A percentile compares a stretch with the other conserved stretches of the same genome.
These are phyloP conservation scores for Salpingus planirostris DNA, from an alignment of 2,888 invertebrate species.

Conservation along the genomic window DNA sequence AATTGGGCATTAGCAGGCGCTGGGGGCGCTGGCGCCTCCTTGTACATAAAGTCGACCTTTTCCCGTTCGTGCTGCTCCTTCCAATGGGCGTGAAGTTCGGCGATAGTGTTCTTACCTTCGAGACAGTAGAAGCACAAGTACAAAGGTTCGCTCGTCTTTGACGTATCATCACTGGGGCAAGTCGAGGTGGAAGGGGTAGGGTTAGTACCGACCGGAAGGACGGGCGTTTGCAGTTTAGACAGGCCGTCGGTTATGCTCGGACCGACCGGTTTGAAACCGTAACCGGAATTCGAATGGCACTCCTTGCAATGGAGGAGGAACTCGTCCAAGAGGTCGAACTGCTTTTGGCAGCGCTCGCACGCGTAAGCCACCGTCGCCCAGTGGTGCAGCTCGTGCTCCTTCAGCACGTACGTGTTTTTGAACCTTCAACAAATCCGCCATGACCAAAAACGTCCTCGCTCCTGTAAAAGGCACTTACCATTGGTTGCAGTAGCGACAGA, in stretches of 20 bases:
- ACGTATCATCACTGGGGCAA: not conserved
- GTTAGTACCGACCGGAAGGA: not conserved
- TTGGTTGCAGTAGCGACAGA: not conserved
- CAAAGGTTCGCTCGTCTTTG: conserved; percentile 1
- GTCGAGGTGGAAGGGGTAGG: not conserved
- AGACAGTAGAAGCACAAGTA: conserved; percentile 22
- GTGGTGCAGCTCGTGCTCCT: conserved; percentile 43
- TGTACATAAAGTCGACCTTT: conserved; percentile 5
- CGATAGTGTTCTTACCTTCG: conserved; percentile 13
- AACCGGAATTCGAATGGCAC: conserved; percentile 12
- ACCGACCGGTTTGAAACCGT: conserved; percentile 4
- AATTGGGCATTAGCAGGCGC: too few species aligned
- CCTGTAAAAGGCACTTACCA: not conserved
- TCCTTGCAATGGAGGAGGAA: conserved; percentile 27
- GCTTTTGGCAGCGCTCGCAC: conserved; percentile 41
- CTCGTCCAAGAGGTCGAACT: conserved; percentile 27
- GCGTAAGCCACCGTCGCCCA: conserved; percentile 41
- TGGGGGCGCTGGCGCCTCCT: too few species aligned
- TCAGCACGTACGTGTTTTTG: conserved; percentile 25
- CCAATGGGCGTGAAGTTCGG: conserved; percentile 22
- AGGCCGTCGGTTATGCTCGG: conserved; percentile 11
- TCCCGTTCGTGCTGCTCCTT: conserved; percentile 16
- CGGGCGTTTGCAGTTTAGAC: conserved; percentile 2
- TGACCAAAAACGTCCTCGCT: not conserved
- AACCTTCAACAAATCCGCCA: conserved; percentile 20